Evolutionary conservation across 2,888 invertebrate genomes (phyloP), one percentile per base, ranked within the genome.

Genomic region (Alitta virens): DNA sequence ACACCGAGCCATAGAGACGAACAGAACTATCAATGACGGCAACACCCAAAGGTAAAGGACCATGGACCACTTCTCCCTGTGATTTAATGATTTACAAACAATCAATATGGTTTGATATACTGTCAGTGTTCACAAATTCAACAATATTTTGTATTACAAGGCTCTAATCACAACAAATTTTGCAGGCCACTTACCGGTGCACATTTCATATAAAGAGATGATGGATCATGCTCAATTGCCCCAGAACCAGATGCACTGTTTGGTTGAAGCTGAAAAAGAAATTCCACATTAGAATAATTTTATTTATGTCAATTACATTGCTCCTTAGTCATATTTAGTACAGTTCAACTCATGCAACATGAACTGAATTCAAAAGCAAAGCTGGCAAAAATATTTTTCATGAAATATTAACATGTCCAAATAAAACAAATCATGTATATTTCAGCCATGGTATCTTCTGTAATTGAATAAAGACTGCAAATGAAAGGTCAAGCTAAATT

Each of bases 11-110:
- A 84, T 95, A 99, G 1, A 98, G 85, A 18, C 88, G 85, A 0
- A 98, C 94, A 0, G 98, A 92, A 75, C 92, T 89, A 83, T 99
- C 98, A 69, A 99, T 94, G 23, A 98, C 96, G 12, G 95, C 93
- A 7, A 97, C 95, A 1, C 97, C 95, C 25, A 97, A 85, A 1
- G 98, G 98, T 69, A 95, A 86, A 0, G 84, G 84, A 18, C 79
- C 80, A 72, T 73, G 62, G 12, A 63, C 63, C 16, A 54, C 38
- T 25, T 70, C 70, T 42, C 64, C 60, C 68, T 69, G 60, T 25
- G 43, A 42, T 5, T 16, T 12, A 40, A 12, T 9, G 40, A 40
- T 40, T 40, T 40, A 40, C 12, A 40, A 40, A 40, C 16, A 40
- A 12, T 40, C 16, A 40, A 40, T 12, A 40, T 40, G 16, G 40